A percentile compares a stretch with the other conserved stretches of the same genome.
phyloP scores from a whole-genome alignment of 1,140 invertebrate genomes.

The Drosophila micromelanica region DNA sequence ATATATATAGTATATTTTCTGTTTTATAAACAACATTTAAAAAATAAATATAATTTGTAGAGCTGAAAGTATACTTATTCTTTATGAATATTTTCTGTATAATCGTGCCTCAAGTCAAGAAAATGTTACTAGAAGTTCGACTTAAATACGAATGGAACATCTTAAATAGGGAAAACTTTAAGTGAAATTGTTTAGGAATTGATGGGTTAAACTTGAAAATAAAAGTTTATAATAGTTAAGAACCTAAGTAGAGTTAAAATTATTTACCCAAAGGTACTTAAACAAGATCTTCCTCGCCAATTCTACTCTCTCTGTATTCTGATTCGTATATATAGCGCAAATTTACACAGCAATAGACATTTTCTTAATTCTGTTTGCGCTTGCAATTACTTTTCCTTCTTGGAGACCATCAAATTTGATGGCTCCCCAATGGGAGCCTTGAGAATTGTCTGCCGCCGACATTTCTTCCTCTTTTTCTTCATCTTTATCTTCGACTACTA shows the following conservation, averaged over 20 bases:
- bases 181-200: too few relatives aligned
- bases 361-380: conserved; percentile 46
- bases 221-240: not conserved
- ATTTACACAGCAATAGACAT: conserved; percentile 31
- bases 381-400: conserved; percentile 44
- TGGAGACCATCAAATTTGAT: conserved; percentile 48
- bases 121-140: too few relatives aligned
- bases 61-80: too few relatives aligned
- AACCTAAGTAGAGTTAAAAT: not conserved
- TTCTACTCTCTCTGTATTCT: not conserved
- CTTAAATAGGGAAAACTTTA: too few relatives aligned
- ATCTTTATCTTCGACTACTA: not conserved
- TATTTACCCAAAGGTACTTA: not conserved
- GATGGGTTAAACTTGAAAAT: too few relatives aligned
- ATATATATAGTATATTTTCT: too few relatives aligned
- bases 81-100: too few relatives aligned
- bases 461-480: not conserved
- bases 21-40: too few relatives aligned
- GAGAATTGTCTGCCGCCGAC: conserved; percentile 18
- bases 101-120: too few relatives aligned
- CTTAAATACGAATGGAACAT: too few relatives aligned
- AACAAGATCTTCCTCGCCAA: not conserved
- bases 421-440: conserved; percentile 23
- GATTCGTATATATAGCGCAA: conserved; percentile 11
- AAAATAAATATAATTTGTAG: too few relatives aligned